Conservation (phyloP, 2,113 vertebrate species). For the Ammodytes marinus region DNA sequence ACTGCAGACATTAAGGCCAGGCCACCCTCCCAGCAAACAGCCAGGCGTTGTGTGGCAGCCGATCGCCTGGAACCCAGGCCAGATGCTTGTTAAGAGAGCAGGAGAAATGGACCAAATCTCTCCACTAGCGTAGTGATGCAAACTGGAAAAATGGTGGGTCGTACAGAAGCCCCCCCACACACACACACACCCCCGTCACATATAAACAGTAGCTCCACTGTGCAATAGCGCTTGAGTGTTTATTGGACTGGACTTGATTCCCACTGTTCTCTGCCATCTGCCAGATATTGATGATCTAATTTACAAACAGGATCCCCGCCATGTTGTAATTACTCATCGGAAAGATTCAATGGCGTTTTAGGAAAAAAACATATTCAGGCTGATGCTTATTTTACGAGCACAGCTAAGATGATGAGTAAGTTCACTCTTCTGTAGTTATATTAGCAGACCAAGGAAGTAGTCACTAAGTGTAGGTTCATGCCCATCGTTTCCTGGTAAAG, state of each 20-base stretch:
- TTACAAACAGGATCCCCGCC: conserved; percentile 46
- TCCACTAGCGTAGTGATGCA: conserved; percentile 36
- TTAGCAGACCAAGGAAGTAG: conserved; percentile 68
- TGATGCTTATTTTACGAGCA: conserved; percentile 57
- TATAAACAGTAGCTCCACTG: conserved; percentile 66
- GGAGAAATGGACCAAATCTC: conserved; percentile 64
- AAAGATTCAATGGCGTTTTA: conserved; percentile 55
- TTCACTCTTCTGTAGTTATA: conserved; percentile 60
- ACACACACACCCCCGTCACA: conserved; percentile 5
- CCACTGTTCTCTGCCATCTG: conserved; percentile 26
- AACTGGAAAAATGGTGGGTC: conserved; percentile 49
- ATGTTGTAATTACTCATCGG: conserved; percentile 61
- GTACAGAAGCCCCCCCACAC: conserved; percentile 22
- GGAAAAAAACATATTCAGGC: not conserved
- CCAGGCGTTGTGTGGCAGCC: conserved; percentile 55
- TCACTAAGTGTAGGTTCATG: conserved; percentile 77
- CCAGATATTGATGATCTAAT: conserved; percentile 70
- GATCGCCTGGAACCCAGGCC: conserved; percentile 67
- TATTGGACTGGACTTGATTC: conserved; percentile 39
- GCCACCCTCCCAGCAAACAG: conserved; percentile 69
- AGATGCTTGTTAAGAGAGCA: conserved; percentile 58
- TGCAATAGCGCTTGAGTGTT: conserved; percentile 40
- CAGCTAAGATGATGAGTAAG: conserved; percentile 65
- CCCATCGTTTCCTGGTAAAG: conserved; percentile 80
- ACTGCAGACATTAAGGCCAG: conserved; percentile 50